Evolutionary conservation across 2,888 invertebrate species (phyloP).

Genomic region (Pediacus dermestoides): DNA sequence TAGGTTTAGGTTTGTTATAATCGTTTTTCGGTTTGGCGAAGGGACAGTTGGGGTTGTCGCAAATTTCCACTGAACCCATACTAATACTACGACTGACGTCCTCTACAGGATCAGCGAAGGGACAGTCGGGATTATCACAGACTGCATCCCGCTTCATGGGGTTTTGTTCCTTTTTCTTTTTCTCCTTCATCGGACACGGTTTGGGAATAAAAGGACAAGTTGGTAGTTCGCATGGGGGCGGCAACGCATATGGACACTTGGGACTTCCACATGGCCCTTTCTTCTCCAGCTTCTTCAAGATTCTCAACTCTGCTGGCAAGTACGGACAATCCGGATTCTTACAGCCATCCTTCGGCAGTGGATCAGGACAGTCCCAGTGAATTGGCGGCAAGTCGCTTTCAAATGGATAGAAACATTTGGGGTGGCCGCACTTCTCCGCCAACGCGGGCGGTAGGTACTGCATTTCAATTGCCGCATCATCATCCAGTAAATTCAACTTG

Average conservation of each 20-base stretch:
- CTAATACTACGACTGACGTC: background rate
- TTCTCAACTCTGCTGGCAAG: constrained; percentile 31
- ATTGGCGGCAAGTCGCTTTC: constrained; percentile 41
- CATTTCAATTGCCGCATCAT: constrained; percentile 36
- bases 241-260: constrained; percentile 40
- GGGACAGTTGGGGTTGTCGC: constrained; percentile 8
- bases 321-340: constrained; percentile 45
- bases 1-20: too few relatives aligned
- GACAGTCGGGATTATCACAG: constrained; percentile 29
- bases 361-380: constrained; percentile 50
- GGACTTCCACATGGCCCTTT: constrained; percentile 40
- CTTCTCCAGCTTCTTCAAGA: constrained; percentile 32
- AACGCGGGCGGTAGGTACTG: constrained; percentile 33
- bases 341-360: constrained; percentile 44
- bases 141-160: constrained; percentile 10
- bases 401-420: constrained; percentile 37
- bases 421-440: constrained; percentile 38
- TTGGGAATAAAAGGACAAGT: constrained; percentile 26
- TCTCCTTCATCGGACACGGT: constrained; percentile 19
- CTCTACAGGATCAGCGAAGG: constrained; percentile 10
- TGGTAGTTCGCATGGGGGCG: constrained; percentile 28
- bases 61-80: background rate
- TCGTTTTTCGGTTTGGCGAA: background rate
- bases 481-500: constrained; percentile 39
- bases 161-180: constrained; percentile 8